These are phyloP conservation scores for Plusia festucae DNA, from an alignment of 2,888 invertebrate genomes.

Conservation along the genomic window DNA sequence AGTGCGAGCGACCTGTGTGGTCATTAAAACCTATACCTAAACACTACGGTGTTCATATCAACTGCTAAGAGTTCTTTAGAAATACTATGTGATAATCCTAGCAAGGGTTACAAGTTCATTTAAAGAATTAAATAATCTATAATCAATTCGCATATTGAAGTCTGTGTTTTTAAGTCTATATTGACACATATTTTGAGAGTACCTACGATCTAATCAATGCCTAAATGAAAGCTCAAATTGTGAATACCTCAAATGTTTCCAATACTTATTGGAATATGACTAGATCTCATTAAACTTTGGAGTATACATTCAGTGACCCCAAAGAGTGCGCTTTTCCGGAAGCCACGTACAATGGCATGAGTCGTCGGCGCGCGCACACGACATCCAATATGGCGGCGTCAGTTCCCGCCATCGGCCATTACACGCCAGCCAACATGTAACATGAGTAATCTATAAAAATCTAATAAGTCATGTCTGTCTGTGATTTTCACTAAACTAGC, in stretches of 20 bases:
- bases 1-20: slow-evolving; percentile 69
- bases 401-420: slow-evolving; percentile 64
- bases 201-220: too few relatives aligned
- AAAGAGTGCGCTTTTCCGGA: slow-evolving; percentile 84
- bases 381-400: slow-evolving; percentile 70
- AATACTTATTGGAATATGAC: neutral
- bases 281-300: slow-evolving; percentile 35
- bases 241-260: too few relatives aligned
- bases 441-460: slow-evolving; percentile 34
- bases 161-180: too few relatives aligned
- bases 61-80: neutral
- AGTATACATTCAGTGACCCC: slow-evolving; percentile 73
- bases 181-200: too few relatives aligned
- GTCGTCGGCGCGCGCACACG: slow-evolving; percentile 52
- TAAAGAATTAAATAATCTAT: too few relatives aligned
- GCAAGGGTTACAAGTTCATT: too few relatives aligned
- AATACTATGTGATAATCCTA: neutral
- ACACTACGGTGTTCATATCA: slow-evolving; percentile 13
- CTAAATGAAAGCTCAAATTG: too few relatives aligned
- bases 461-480: slow-evolving; percentile 44
- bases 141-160: too few relatives aligned
- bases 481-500: slow-evolving; percentile 14
- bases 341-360: slow-evolving; percentile 74
- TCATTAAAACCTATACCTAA: slow-evolving; percentile 61
- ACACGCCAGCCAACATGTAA: slow-evolving; percentile 50